Percentiles rank a stretch among this genome's conserved stretches.
phyloP scores from a whole-genome alignment of 64 coral and sea anemone genomes.

The Astreopora myriophthalma region DNA sequence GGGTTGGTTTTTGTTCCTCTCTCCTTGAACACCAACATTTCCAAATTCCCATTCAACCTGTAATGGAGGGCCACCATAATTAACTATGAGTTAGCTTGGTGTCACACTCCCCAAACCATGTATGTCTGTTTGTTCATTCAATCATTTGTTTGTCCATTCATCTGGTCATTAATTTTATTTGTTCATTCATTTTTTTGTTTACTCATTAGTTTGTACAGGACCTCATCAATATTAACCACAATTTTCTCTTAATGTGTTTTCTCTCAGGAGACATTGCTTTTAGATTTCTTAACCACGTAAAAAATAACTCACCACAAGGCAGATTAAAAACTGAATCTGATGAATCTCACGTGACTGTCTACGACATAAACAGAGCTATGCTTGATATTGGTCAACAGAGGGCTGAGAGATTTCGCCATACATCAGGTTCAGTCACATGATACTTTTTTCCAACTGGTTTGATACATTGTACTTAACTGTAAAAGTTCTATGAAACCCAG shows the following conservation, averaged over 20 bases:
- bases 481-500: too few species aligned
- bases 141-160: too few species aligned
- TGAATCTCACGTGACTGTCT: constrained; percentile 81
- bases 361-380: constrained; percentile 97
- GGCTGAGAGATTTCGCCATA: constrained; percentile 58
- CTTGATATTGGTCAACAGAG: constrained; percentile 83
- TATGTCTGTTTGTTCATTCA: too few species aligned
- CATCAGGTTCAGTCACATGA: constrained; percentile 58
- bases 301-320: constrained; percentile 19
- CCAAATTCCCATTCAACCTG: too few species aligned
- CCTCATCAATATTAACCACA: background rate
- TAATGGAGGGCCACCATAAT: too few species aligned
- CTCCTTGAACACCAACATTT: background rate
- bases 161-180: too few species aligned
- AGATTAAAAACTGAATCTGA: constrained; percentile 22
- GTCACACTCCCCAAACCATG: too few species aligned
- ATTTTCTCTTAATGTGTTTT: background rate
- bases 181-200: too few species aligned
- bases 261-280: constrained; percentile 96
- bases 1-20: background rate
- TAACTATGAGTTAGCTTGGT: too few species aligned
- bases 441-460: too few species aligned
- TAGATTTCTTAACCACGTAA: constrained; percentile 86
- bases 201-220: too few species aligned
- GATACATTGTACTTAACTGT: too few species aligned